phyloP scores from a whole-genome alignment of 2,797 vertebrate species.

The Neomorphus geoffroyi region DNA sequence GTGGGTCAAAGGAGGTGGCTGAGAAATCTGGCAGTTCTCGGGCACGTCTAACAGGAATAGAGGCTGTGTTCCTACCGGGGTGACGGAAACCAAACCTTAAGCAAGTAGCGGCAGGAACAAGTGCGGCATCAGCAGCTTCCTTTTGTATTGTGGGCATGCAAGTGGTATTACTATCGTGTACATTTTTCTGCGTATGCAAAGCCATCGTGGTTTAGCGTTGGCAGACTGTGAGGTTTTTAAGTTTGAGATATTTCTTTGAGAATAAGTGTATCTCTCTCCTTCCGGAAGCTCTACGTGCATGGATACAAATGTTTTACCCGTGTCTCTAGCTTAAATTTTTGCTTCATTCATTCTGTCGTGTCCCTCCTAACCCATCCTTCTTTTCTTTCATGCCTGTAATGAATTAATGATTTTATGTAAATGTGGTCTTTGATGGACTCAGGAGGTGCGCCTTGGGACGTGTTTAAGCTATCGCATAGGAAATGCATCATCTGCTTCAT shows the following conservation, averaged over 20 bases:
- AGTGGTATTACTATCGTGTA: neutral
- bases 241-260: neutral
- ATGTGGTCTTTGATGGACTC: constrained; percentile 49
- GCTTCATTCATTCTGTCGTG: constrained; percentile 15
- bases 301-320: neutral
- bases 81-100: neutral
- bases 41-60: neutral
- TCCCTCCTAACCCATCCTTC: neutral
- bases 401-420: constrained; percentile 73
- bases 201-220: neutral
- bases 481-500: constrained; percentile 47
- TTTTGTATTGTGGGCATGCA: neutral
- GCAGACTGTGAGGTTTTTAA: neutral
- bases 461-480: constrained; percentile 57
- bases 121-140: neutral
- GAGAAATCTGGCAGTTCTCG: neutral
- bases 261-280: neutral
- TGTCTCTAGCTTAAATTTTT: neutral
- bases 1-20: neutral
- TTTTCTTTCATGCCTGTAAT: constrained; percentile 35
- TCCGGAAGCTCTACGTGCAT: fast-evolving
- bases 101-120: neutral
- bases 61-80: neutral
- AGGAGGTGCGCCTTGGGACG: constrained; percentile 54
- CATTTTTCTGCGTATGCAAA: neutral